A percentile compares a stretch with the other conserved stretches of the same genome.
phyloP scores from a whole-genome alignment of 37 sponge, comb jelly and placozoan species.

The Theonella swinhoei region DNA sequence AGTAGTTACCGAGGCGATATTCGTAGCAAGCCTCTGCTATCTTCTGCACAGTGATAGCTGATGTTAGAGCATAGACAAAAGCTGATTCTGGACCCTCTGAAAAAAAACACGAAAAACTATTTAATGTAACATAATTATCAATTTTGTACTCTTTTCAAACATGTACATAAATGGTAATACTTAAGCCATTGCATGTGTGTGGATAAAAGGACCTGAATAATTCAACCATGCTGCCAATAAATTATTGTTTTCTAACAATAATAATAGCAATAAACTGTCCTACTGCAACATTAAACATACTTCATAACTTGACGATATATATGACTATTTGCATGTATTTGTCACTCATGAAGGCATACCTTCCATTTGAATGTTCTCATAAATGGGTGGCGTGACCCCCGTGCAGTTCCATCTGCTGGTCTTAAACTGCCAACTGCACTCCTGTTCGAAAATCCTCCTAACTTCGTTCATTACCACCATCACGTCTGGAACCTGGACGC shows the following conservation, averaged over 20 bases:
- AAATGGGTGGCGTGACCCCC: slow-evolving; percentile 22
- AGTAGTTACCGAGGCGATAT: slow-evolving; percentile 27
- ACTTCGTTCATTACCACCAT: slow-evolving; percentile 1
- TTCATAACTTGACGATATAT: no score
- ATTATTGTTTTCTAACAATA: no score
- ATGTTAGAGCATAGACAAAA: slow-evolving; percentile 65
- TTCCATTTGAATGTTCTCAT: background rate
- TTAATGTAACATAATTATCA: background rate
- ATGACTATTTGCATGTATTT: no score
- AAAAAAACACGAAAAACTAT: background rate
- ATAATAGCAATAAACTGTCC: no score
- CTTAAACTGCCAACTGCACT: slow-evolving; percentile 55
- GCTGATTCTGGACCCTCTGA: slow-evolving; percentile 69
- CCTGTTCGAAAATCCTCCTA: background rate
- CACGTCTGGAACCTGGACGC: slow-evolving; percentile 18
- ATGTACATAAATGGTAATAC: background rate
- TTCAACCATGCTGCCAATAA: no score
- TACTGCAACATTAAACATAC: no score
- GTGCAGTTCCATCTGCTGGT: slow-evolving; percentile 53
- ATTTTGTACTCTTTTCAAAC: background rate
- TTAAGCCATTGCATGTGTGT: no score
- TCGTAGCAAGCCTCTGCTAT: slow-evolving; percentile 56
- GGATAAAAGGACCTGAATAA: no score
- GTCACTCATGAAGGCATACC: no score
- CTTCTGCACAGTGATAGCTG: slow-evolving; percentile 57